phyloP scores from a whole-genome alignment of 2,113 vertebrate genomes.

The Corydoras maculifer region DNA sequence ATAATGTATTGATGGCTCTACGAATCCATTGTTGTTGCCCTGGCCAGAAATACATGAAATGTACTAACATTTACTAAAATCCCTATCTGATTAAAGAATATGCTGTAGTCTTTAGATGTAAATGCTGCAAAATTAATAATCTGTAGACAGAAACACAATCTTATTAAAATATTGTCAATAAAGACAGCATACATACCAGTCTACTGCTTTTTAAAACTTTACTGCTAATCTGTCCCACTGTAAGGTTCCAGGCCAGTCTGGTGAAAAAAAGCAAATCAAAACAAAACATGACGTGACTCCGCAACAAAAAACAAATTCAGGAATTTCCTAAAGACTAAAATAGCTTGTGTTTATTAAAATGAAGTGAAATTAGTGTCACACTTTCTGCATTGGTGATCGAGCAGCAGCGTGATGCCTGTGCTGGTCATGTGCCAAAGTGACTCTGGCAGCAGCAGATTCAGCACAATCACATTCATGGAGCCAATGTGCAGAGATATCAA shows the following conservation, averaged over 20 bases:
- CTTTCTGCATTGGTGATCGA: conserved; percentile 77
- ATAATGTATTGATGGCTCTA: too few species aligned
- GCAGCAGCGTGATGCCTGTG: conserved; percentile 73
- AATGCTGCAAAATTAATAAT: too few species aligned
- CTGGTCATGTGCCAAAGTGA: conserved; percentile 93
- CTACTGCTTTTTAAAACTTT: conserved; percentile 92
- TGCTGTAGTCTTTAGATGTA: too few species aligned
- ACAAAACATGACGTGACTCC: too few species aligned
- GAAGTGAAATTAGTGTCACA: background rate
- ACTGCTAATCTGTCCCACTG: conserved; percentile 83
- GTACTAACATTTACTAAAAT: too few species aligned
- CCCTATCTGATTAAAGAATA: too few species aligned
- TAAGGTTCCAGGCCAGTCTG: conserved; percentile 78
- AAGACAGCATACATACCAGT: conserved; percentile 69
- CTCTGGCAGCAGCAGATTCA: conserved; percentile 83
- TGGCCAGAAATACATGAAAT: too few species aligned
- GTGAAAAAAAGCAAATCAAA: background rate
- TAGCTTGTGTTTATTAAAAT: background rate
- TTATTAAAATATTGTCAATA: background rate
- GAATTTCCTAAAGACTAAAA: background rate
- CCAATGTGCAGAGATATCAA: conserved; percentile 84
- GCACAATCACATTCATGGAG: conserved; percentile 89
- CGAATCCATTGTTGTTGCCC: too few species aligned
- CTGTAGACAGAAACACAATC: background rate
- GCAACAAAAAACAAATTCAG: too few species aligned